Evolutionary conservation across 2,797 vertebrate genomes (phyloP).

Genomic region (Anguilla pacifica): DNA sequence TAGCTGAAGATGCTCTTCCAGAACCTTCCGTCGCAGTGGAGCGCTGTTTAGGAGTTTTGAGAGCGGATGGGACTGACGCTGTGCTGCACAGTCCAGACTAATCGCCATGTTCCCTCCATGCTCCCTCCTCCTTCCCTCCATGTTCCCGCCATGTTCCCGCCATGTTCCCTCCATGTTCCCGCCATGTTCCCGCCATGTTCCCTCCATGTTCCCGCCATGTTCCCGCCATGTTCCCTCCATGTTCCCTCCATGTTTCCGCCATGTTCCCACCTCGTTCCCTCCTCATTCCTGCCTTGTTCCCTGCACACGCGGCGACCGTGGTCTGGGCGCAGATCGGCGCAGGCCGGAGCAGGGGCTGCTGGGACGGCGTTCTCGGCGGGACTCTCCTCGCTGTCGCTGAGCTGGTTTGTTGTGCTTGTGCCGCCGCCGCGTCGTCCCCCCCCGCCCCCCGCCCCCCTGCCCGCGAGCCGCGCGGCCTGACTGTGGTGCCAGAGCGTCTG

Average conservation of each 20-base stretch:
- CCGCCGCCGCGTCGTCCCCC: too few species aligned
- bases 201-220: too few species aligned
- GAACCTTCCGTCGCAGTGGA: background rate
- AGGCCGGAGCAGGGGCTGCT: background rate
- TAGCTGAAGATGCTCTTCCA: background rate
- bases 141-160: too few species aligned
- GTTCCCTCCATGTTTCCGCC: background rate
- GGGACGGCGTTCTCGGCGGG: background rate
- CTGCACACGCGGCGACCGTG: too few species aligned
- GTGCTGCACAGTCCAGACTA: background rate
- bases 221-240: too few species aligned
- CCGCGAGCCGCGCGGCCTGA: too few species aligned
- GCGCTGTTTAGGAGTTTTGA: background rate
- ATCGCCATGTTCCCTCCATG: too few species aligned
- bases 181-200: too few species aligned
- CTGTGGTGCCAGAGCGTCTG: conserved; percentile 24
- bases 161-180: too few species aligned
- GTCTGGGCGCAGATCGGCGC: background rate
- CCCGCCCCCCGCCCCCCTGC: too few species aligned
- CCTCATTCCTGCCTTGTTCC: too few species aligned
- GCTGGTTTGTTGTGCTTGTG: background rate
- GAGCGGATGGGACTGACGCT: background rate
- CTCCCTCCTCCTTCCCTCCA: too few species aligned
- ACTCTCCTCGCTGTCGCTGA: background rate
- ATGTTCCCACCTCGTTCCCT: background rate